Evolutionary conservation across 2,113 vertebrate genomes (phyloP).

Genomic region (Aptenodytes forsteri): DNA sequence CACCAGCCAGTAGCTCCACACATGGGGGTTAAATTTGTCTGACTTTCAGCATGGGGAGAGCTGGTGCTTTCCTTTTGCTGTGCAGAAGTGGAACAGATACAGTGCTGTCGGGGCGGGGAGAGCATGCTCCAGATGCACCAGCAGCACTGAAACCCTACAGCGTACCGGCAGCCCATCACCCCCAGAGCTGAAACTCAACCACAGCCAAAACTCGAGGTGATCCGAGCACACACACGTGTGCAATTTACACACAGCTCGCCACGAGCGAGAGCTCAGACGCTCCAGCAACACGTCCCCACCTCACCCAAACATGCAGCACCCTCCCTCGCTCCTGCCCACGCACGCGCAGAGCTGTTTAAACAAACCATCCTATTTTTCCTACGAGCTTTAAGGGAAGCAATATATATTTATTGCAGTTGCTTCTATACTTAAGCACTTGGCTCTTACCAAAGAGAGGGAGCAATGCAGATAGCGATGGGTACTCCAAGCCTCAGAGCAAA

Average conservation of each 20-base stretch:
- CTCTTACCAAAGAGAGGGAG: background rate
- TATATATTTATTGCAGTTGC: background rate
- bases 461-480: background rate
- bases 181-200: background rate
- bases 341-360: background rate
- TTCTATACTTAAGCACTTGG: background rate
- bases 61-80: background rate
- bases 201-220: background rate
- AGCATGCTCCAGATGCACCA: background rate
- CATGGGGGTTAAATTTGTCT: background rate
- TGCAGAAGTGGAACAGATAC: background rate
- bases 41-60: background rate
- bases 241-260: background rate
- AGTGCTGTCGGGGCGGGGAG: fast-evolving
- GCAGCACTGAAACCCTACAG: background rate
- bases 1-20: background rate
- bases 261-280: fast-evolving
- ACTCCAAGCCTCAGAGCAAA: background rate
- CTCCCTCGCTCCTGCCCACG: background rate
- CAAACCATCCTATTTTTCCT: background rate
- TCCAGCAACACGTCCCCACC: background rate
- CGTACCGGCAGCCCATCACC: background rate
- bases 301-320: background rate
- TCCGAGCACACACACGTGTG: fast-evolving
- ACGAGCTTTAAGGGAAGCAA: background rate